Conservation (phyloP, 2,888 invertebrate species). For the Epirrhoe tristata region DNA sequence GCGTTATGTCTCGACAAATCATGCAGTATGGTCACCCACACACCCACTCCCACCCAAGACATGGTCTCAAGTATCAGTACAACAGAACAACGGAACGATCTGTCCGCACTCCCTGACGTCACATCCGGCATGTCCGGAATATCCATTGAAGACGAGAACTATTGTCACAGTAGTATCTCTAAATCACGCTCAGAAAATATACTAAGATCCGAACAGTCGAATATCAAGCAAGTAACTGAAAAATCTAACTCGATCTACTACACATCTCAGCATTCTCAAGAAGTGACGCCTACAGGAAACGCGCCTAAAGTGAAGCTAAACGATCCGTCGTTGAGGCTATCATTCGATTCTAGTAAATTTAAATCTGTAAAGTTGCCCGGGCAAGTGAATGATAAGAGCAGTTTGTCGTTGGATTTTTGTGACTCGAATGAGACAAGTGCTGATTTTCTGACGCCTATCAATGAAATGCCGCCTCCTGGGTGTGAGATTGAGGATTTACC, state of each 20-base stretch:
- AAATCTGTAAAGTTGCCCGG: slow-evolving; percentile 66
- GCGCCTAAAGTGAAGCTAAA: slow-evolving; percentile 68
- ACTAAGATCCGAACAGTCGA: slow-evolving; percentile 75
- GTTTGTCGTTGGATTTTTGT: slow-evolving; percentile 77
- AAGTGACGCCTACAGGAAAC: slow-evolving; percentile 75
- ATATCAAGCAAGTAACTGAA: slow-evolving; percentile 63
- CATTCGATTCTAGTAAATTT: slow-evolving; percentile 78
- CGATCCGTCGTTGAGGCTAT: slow-evolving; percentile 73
- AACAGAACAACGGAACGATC: slow-evolving; percentile 78
- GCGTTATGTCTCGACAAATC: slow-evolving; percentile 82
- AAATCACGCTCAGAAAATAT: slow-evolving; percentile 82
- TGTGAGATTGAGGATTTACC: slow-evolving; percentile 81
- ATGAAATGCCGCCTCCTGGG: slow-evolving; percentile 80
- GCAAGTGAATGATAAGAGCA: slow-evolving; percentile 71
- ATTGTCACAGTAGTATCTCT: slow-evolving; percentile 77
- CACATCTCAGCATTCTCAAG: slow-evolving; percentile 80
- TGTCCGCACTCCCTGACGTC: slow-evolving; percentile 76
- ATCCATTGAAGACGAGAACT: slow-evolving; percentile 81
- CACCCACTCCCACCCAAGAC: slow-evolving; percentile 82
- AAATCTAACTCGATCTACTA: slow-evolving; percentile 81
- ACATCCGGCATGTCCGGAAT: slow-evolving; percentile 82
- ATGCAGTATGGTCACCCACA: slow-evolving; percentile 77
- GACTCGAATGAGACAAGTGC: slow-evolving; percentile 83
- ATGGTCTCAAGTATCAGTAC: slow-evolving; percentile 83
- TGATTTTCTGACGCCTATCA: slow-evolving; percentile 81